Base-by-base conservation (phyloP, 2,888 invertebrate genomes). In the Apotomis betuletana region DNA sequence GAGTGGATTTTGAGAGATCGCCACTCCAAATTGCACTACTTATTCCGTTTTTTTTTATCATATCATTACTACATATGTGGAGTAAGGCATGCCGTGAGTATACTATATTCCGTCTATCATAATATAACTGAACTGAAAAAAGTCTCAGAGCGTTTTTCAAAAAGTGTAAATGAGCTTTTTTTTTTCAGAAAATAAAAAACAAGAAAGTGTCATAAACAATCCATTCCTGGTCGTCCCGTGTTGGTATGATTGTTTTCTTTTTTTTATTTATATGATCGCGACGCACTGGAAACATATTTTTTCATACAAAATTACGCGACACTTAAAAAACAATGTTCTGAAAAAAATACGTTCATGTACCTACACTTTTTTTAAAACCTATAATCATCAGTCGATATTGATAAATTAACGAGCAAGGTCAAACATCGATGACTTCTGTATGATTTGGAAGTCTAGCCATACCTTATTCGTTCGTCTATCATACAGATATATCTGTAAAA, bases 401-500 rank as follows among this genome's bases (percentile, higher is more conserved):
- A 27, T 27, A 55, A 55, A 27, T 10, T 27, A 55, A 49, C 49
- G 49, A 49, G 10, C 49, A 49, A 49, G 49, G 27, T 27, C 9
- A 49, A 3, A 10, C 49, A 9, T 3, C 49, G 49, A 6, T 41
- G 41, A 41, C 41, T 41, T 41, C 41, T 41, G 41, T 41, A 41
- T 41, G 49, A 49, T 49, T 49, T 10, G 49, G 49, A 49, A 49
- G 59, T 15, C 8, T 5, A 46, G 46, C 0, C 46, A 46, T 61
- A 59, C 41, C 36, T 44, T 9, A 27, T 27, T 27, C 15, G 60
- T 10, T 46, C 12, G 57, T 27, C 27, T 44, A 44, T 60, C 12
- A 44, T 49, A 15, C 46, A 62, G 27, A 51, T 49, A 61, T 55
- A 61, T 55, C 69, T 61, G 69, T 46, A 49, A 55, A 69, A 73